Conservation (phyloP, 2,888 invertebrate genomes). For the Mythimna impura region DNA sequence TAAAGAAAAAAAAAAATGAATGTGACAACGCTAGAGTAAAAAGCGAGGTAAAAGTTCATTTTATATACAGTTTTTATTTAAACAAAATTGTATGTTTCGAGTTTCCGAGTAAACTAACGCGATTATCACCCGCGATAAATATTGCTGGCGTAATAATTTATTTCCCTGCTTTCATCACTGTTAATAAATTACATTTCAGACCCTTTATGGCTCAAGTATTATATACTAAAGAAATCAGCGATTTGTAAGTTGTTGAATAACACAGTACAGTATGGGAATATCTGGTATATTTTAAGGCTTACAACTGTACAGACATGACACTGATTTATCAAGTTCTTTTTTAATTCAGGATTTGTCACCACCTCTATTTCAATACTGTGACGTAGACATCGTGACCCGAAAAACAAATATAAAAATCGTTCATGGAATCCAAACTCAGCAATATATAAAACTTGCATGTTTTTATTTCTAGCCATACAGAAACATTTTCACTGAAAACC, state of each 20-base stretch:
- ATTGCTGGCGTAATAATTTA: slow-evolving; percentile 49
- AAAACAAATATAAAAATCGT: neutral
- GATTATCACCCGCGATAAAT: slow-evolving; percentile 46
- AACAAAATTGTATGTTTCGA: slow-evolving; percentile 23
- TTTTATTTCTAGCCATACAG: slow-evolving; percentile 4
- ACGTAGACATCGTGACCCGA: slow-evolving; percentile 14
- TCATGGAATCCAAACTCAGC: slow-evolving; percentile 21
- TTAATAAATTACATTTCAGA: slow-evolving; percentile 53
- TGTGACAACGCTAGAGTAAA: slow-evolving; percentile 45
- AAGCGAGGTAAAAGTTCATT: slow-evolving; percentile 25
- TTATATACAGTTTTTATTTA: slow-evolving; percentile 23
- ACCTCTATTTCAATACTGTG: slow-evolving; percentile 33
- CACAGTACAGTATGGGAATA: slow-evolving; percentile 15
- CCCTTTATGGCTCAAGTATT: slow-evolving; percentile 55
- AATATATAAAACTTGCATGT: slow-evolving; percentile 23
- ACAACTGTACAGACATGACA: slow-evolving; percentile 52
- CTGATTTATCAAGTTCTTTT: slow-evolving; percentile 16
- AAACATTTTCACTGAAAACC: slow-evolving; percentile 7
- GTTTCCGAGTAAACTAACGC: slow-evolving; percentile 18
- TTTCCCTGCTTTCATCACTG: slow-evolving; percentile 57
- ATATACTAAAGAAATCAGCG: slow-evolving; percentile 48
- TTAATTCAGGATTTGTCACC: slow-evolving; percentile 7
- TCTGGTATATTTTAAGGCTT: slow-evolving; percentile 43
- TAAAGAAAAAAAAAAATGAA: slow-evolving; percentile 6
- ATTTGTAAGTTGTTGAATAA: slow-evolving; percentile 42